Base-by-base conservation (phyloP, 1,140 invertebrate genomes). In the Hypothenemus hampei region DNA sequence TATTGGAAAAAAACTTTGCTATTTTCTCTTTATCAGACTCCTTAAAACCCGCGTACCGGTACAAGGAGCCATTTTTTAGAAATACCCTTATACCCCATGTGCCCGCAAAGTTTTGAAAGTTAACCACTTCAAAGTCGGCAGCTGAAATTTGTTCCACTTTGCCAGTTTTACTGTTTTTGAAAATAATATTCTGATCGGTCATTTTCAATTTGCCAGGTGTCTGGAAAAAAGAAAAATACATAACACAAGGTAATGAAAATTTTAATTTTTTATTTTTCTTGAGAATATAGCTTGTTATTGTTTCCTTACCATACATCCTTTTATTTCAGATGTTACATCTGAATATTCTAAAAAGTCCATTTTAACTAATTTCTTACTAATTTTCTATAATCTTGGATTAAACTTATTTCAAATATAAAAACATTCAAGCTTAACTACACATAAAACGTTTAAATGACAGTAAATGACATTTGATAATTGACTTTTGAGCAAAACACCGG, bases 111-210 rank as follows among this genome's bases (percentile, higher is more conserved):
- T 90, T 87, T 70, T 97, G 87, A 80, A 93, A 98, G 68, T 91
- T 90, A 0, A 93, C 89, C 47, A 89, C 75, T 48, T 97, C 91
- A 65, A 99, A 87, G 65, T 98, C 95, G 46, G 77, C 75, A 0
- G 83, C 74, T 21, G 82, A 76, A 56, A 98, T 85, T 70, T 95
- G 88, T 68, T 97, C 93, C 0, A 97, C 89, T 77, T 97, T 98
- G 2, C 95, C 96, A 19, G 95, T 98, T 75, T 94, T 96, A 40
- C 79, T 85, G 71, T 97, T 98, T 73, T 98, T 98, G 65, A 97
- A 98, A 44, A 91, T 80, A 16, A 98, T 85, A 66, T 84, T 85
- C 65, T 93, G 88, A 53, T 94, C 89, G 3, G 92, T 94, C 62
- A 98, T 80, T 72, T 97, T 97, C 4, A 99, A 70, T 52, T 89